Evolutionary conservation across 2,888 invertebrate species (phyloP).

Genomic region (Calliopum simillimum): DNA sequence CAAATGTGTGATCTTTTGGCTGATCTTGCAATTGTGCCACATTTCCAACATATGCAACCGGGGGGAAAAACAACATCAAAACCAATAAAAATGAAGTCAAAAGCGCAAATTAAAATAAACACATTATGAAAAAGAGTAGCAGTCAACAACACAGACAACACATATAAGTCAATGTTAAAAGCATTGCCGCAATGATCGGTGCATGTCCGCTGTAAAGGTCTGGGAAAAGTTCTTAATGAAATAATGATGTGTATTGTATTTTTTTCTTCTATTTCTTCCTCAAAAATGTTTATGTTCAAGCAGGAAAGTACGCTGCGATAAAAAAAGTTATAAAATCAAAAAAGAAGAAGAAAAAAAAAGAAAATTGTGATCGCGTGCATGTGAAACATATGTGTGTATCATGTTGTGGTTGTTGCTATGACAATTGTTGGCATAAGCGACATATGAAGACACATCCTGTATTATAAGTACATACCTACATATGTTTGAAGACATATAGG

Average conservation of each 20-base stretch:
- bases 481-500: not conserved
- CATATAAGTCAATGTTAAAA: not conserved
- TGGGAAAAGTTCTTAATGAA: conserved; percentile 2
- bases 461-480: not conserved
- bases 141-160: not conserved
- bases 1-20: conserved; percentile 7
- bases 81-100: conserved; percentile 20
- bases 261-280: too few relatives aligned
- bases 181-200: not conserved
- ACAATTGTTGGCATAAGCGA: conserved; percentile 11
- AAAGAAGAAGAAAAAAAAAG: not conserved
- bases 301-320: not conserved
- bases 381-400: conserved; percentile 23
- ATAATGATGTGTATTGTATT: too few relatives aligned
- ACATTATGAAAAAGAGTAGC: conserved; percentile 9
- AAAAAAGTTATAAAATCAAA: not conserved
- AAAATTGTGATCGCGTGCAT: conserved; percentile 20
- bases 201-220: not conserved
- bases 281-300: not conserved
- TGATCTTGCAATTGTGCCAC: conserved; percentile 6
- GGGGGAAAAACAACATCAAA: not conserved
- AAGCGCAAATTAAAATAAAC: conserved; percentile 23
- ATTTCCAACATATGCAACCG: conserved; percentile 15
- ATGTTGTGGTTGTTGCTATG: conserved; percentile 18
- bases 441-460: conserved; percentile 27